Conservation (phyloP, 2,113 vertebrate genomes). For the Ovis aries region ARS-UI_Ramb_v3.0 NC_056059.1:82406501-82407000, state of each 20-base stretch:
- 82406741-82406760: background rate
- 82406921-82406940: no score
- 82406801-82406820: no score
- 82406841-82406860: no score
- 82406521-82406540: background rate
- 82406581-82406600: background rate
- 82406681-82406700: background rate
- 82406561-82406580: background rate
- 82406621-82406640: background rate
- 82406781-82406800: no score
- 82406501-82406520: background rate
- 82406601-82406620: background rate
- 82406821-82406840: no score
- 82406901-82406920: no score
- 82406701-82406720: background rate
- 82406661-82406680: background rate
- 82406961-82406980: no score
- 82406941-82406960: no score
- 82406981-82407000: no score
- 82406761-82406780: background rate
- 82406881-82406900: rapidly evolving
- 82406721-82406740: background rate
- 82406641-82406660: background rate
- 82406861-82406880: no score
- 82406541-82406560: background rate